Base-by-base conservation (phyloP, 2,888 invertebrate species). In the Cheilosia vulpina region DNA sequence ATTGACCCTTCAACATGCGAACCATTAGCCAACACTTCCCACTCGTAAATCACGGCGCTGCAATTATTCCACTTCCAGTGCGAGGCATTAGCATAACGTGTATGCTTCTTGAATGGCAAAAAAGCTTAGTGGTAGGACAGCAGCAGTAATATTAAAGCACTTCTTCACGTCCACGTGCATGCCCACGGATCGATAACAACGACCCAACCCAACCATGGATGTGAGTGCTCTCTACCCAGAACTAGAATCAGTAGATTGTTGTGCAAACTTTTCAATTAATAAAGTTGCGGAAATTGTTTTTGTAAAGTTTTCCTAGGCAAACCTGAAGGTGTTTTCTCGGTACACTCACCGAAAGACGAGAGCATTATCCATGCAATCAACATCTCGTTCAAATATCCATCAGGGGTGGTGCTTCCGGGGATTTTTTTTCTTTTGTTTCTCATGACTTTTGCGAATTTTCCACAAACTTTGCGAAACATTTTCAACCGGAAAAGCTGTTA, bases 241-340 rank as follows among this genome's bases (percentile, higher is more conserved):
- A 58, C 45, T 31, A 60, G 27, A 52, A 38, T 15, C 52, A 15
- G 5, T 34, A 72, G 19, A 58, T 50, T 78, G 50, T 41, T 50
- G 50, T 52, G 65, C 57, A 52, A 72, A 66, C 65, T 79, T 73
- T 79, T 66, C 58, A 79, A 60, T 73, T 60, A 47, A 43, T 24
- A 78, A 66, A 53, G 21, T 43, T 66, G 19, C 52, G 52, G 17
- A 63, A 69, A 71, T 57, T 63, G 57, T 66, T 65, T 60, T 71
- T 34, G 19, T 13, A 45, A 57, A 34, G 19, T 58, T 72, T 21
- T 27, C 27, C 43, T 27, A 17, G 15, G 13, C 2, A 62, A 34
- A 47, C 19, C 19, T 24, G 31, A 45, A 24, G 11, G 55, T 41
- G 71, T 47, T 27, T 31, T 6, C 24, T 6, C 65, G 13, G 43